phyloP scores from a whole-genome alignment of 2,113 vertebrate genomes.

The Alligator sinensis region DNA sequence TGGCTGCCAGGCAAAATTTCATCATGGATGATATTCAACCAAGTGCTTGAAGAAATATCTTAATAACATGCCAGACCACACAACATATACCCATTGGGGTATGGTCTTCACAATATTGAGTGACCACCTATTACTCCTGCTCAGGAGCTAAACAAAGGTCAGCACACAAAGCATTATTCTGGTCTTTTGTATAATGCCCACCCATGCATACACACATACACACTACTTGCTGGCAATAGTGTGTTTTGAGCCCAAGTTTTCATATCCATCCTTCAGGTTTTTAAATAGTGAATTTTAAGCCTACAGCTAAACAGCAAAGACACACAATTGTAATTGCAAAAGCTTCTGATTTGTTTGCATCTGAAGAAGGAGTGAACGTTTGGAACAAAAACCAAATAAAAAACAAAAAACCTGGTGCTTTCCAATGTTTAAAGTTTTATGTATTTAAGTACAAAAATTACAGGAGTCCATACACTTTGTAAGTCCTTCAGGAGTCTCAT shows the following conservation, averaged over 20 bases:
- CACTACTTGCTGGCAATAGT: too few species aligned
- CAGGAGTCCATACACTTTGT: neutral
- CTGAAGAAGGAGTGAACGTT: slow-evolving; percentile 19
- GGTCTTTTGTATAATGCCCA: neutral
- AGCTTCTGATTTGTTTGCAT: slow-evolving; percentile 64
- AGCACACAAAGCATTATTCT: neutral
- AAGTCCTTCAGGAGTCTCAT: neutral
- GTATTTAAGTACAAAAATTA: slow-evolving; percentile 64
- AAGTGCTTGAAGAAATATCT: neutral
- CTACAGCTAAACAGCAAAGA: slow-evolving; percentile 26
- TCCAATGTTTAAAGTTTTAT: slow-evolving; percentile 37
- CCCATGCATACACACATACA: too few species aligned
- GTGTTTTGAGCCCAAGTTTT: neutral
- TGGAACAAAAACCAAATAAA: slow-evolving; percentile 49
- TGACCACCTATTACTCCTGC: neutral
- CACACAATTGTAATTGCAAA: slow-evolving; percentile 68
- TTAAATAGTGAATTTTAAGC: slow-evolving; percentile 34
- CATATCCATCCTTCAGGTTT: neutral
- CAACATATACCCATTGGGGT: neutral
- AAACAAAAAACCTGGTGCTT: neutral
- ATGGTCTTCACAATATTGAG: too few species aligned
- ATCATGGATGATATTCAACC: neutral
- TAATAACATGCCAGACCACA: neutral
- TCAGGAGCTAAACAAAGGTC: neutral
- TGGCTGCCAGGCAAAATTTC: neutral